Base-by-base conservation (phyloP, 1,140 invertebrate genomes). In the Trichogramma pretiosum region DNA sequence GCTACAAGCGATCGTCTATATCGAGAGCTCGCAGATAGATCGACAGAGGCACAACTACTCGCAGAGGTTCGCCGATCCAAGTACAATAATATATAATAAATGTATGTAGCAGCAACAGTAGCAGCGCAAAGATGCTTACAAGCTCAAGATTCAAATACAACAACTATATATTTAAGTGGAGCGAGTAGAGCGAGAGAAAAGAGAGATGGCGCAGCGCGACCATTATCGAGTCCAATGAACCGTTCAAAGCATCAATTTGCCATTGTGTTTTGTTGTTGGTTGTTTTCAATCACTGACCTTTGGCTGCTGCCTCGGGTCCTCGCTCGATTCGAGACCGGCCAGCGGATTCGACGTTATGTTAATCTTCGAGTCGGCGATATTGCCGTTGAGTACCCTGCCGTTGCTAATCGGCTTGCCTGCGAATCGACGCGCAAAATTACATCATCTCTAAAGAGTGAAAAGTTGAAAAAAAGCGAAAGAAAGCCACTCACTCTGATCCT, bases 341-440 rank as follows among this genome's bases (percentile, higher is more conserved):
- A 84, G 60, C 17, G 81, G 81, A 73, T 83, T 83, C 13, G 78
- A 77, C 0, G 81, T 83, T 51, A 84, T 84, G 49, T 82, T 84
- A 56, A 83, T 81, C 53, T 79, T 74, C 38, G 74, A 77, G 46
- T 68, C 67, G 13, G 73, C 60, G 13, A 69, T 57, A 41, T 64
- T 63, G 7, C 68, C 68, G 30, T 71, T 73, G 23, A 77, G 67
- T 39, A 77, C 68, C 48, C 77, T 72, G 34, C 80, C 80, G 52
- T 82, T 82, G 1, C 77, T 62, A 50, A 77, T 74, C 16, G 70
- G 60, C 51, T 72, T 74, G 23, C 67, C 56, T 75, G 57, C 40
- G 45, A 52, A 36, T 56, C 53, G 11, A 28, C 24, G 11, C 11
- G 5, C 24, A 11, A 28, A 5, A 23, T 43, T 58, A 56, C 36